Conservation (phyloP, 1,140 invertebrate species). For the Scaptomyza pallida region DNA sequence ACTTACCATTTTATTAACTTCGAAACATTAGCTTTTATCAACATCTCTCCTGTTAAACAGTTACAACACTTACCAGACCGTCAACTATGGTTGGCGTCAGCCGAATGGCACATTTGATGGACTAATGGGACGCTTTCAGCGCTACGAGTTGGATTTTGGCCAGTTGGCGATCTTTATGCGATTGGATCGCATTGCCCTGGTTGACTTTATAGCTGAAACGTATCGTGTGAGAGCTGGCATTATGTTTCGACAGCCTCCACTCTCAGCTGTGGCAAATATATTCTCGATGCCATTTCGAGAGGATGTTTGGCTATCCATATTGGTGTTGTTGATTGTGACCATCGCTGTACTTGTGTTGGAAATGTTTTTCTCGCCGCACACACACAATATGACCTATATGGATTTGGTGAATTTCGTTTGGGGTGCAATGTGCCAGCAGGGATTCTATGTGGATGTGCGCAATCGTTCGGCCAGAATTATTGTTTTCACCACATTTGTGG, state of each 20-base stretch:
- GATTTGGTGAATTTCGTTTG: slow-evolving; percentile 85
- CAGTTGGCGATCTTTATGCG: slow-evolving; percentile 86
- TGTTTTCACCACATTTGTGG: slow-evolving; percentile 85
- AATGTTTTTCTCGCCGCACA: slow-evolving; percentile 58
- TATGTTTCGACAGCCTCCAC: slow-evolving; percentile 88
- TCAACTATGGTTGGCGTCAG: slow-evolving; percentile 85
- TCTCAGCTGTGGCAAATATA: slow-evolving; percentile 88
- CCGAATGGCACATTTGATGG: slow-evolving; percentile 86
- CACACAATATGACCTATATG: slow-evolving; percentile 75
- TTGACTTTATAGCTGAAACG: slow-evolving; percentile 85
- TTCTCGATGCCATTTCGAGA: slow-evolving; percentile 87
- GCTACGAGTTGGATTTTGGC: slow-evolving; percentile 85
- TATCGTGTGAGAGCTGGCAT: slow-evolving; percentile 84
- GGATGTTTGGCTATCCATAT: slow-evolving; percentile 86
- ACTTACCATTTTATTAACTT: too few species aligned
- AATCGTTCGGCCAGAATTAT: slow-evolving; percentile 85
- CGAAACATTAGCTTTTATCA: too few species aligned
- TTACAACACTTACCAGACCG: slow-evolving; percentile 84
- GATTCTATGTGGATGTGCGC: slow-evolving; percentile 84
- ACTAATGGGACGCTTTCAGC: slow-evolving; percentile 85
- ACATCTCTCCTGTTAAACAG: slow-evolving; percentile 54
- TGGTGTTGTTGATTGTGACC: slow-evolving; percentile 73
- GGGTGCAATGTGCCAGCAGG: slow-evolving; percentile 88
- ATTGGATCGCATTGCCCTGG: slow-evolving; percentile 84
- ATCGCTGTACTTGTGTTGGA: slow-evolving; percentile 64